phyloP scores from a whole-genome alignment of 2,888 invertebrate species.

The Venustoraphidia nigricollis region DNA sequence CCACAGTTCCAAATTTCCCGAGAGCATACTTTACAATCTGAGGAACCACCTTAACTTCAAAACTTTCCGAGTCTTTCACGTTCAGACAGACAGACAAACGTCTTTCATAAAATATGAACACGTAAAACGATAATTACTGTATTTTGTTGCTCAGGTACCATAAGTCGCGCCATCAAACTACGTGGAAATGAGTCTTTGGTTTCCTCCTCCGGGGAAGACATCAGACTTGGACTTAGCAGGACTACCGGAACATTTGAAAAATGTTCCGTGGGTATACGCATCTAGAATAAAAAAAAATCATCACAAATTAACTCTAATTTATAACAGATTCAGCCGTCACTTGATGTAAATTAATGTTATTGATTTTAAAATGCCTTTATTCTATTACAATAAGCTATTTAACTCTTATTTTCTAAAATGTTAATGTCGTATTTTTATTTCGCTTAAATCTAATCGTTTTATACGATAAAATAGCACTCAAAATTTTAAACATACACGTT shows the following conservation, averaged over 20 bases:
- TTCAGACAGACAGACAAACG: neutral
- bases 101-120: neutral
- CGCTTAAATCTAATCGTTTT: too few relatives aligned
- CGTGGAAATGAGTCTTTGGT: constrained; percentile 47
- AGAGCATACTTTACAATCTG: too few relatives aligned
- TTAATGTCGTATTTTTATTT: too few relatives aligned
- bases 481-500: too few relatives aligned
- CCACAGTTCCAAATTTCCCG: too few relatives aligned
- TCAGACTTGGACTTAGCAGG: constrained; percentile 68
- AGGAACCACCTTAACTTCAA: too few relatives aligned
- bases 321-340: neutral
- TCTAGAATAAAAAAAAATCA: constrained; percentile 35
- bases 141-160: constrained; percentile 33
- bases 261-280: constrained; percentile 91
- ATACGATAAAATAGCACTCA: too few relatives aligned
- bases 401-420: too few relatives aligned
- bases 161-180: constrained; percentile 46
- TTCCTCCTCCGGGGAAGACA: constrained; percentile 62
- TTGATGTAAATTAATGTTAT: too few relatives aligned
- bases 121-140: neutral
- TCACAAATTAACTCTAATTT: neutral
- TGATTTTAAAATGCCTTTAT: too few relatives aligned
- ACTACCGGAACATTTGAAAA: constrained; percentile 91
- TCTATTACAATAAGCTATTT: too few relatives aligned
- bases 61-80: too few relatives aligned